A percentile compares a stretch with the other conserved stretches of the same genome.
phyloP scores from a whole-genome alignment of 2,888 invertebrate genomes.

The Laspeyria flexula region DNA sequence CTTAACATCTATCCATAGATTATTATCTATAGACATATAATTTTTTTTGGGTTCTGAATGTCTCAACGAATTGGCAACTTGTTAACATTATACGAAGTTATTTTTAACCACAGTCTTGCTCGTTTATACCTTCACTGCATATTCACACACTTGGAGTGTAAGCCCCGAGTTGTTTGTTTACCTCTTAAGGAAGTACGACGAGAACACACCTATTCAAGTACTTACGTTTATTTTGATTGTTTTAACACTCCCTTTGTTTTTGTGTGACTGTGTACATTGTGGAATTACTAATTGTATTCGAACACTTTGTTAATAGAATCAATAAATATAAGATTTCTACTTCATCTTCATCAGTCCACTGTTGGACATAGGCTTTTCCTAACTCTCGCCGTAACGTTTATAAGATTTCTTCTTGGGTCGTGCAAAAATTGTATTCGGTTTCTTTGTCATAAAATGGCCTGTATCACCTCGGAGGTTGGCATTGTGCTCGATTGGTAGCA shows the following conservation, averaged over 20 bases:
- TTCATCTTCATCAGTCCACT: neutral
- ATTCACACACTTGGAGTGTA: conserved; percentile 19
- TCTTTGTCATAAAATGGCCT: too few species aligned
- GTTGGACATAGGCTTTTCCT: too few species aligned
- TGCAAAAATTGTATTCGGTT: too few species aligned
- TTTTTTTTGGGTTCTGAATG: too few species aligned
- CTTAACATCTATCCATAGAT: too few species aligned
- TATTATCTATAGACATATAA: too few species aligned
- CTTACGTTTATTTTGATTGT: conserved; percentile 23
- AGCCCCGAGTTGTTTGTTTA: conserved; percentile 32
- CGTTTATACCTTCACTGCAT: conserved; percentile 19
- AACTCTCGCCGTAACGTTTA: too few species aligned
- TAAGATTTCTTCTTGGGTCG: too few species aligned
- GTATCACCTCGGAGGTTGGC: too few species aligned
- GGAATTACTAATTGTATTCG: conserved; percentile 19
- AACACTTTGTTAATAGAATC: conserved; percentile 6
- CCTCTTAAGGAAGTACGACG: conserved; percentile 30
- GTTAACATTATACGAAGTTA: conserved; percentile 15
- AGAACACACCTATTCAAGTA: conserved; percentile 25
- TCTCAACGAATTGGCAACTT: conserved; percentile 7
- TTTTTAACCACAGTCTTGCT: conserved; percentile 25
- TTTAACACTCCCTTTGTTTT: conserved; percentile 19
- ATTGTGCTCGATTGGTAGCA: too few species aligned
- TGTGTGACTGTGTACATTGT: conserved; percentile 1
- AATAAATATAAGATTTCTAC: neutral